phyloP scores from a whole-genome alignment of 2,113 vertebrate genomes.

The Brachionichthys hirsutus region DNA sequence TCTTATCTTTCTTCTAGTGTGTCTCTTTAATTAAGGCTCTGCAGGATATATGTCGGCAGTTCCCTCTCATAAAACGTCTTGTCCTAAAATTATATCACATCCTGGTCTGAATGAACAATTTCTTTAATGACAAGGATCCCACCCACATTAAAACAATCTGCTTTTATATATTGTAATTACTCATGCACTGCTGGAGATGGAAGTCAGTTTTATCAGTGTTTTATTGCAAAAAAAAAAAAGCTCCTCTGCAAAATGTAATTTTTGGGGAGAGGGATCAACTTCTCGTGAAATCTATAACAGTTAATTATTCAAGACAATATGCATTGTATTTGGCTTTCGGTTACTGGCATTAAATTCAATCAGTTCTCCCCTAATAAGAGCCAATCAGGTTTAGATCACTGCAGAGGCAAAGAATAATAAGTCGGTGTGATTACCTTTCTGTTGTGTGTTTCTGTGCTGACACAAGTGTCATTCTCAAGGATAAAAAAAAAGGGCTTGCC shows the following conservation, averaged over 20 bases:
- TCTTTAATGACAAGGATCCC: slow-evolving; percentile 41
- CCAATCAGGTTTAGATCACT: slow-evolving; percentile 55
- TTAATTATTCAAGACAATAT: slow-evolving; percentile 51
- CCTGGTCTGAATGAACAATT: slow-evolving; percentile 53
- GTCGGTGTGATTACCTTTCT: slow-evolving; percentile 43
- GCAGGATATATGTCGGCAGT: slow-evolving; percentile 25
- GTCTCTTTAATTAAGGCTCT: slow-evolving; percentile 44
- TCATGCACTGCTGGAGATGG: slow-evolving; percentile 28
- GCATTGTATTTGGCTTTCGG: slow-evolving; percentile 35
- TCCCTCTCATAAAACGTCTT: slow-evolving; percentile 21
- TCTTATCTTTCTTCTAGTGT: slow-evolving; percentile 25
- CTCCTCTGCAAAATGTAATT: slow-evolving; percentile 12
- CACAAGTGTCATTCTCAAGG: slow-evolving; percentile 37
- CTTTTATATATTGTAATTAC: slow-evolving; percentile 58
- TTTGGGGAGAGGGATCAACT: slow-evolving; percentile 17
- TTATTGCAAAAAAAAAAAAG: slow-evolving; percentile 31
- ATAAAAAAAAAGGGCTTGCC: slow-evolving; percentile 40
- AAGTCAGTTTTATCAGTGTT: slow-evolving; percentile 43
- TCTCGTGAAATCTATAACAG: slow-evolving; percentile 19
- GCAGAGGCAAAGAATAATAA: slow-evolving; percentile 46
- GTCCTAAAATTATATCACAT: slow-evolving; percentile 54
- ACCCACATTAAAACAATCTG: slow-evolving; percentile 63
- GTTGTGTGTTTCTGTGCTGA: slow-evolving; percentile 29
- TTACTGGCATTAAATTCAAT: slow-evolving; percentile 18
- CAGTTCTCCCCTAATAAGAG: slow-evolving; percentile 21